Evolutionary conservation across 2,888 invertebrate genomes (phyloP), one percentile per base, ranked within the genome.

Genomic region (Crossocerus cetratus): DNA sequence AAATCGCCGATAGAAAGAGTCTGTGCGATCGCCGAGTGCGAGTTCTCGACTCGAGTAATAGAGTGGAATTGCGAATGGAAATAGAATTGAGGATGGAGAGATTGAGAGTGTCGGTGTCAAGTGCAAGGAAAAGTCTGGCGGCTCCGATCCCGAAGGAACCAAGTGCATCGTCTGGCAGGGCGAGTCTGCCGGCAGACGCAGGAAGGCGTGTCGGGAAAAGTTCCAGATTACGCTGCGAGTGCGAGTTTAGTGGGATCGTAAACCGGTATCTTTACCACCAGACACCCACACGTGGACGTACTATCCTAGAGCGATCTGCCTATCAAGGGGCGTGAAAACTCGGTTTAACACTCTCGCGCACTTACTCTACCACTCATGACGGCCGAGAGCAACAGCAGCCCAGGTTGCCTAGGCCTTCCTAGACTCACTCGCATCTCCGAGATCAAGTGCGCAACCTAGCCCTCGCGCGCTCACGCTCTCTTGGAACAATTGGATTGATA

Each of bases 191-290:
- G 72, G 23, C 11, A 32, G 32, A 32, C 32, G 32, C 77, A 72
- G 68, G 77, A 78, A 84, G 86, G 85, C 78, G 83, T 82, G 86
- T 82, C 82, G 77, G 73, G 81, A 84, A 83, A 81, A 82, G 75
- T 76, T 75, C 77, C 77, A 87, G 87, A 87, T 88, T 86, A 87
- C 86, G 85, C 86, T 80, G 79, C 83, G 86, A 86, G 84, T 81
- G 86, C 86, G 83, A 86, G 81, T 88, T 87, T 88, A 89, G 88
- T 89, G 87, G 86, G 86, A 84, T 89, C 89, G 87, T 90, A 89
- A 89, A 89, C 87, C 87, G 86, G 87, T 89, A 88, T 89, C 87
- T 88, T 86, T 87, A 88, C 86, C 86, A 77, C 86, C 82, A 76
- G 65, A 82, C 85, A 82, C 86, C 86, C 82, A 82, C 80, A 77